These are phyloP conservation scores for Conus betulinus DNA, from an alignment of 1,140 invertebrate species.

Conservation along the genomic window DNA sequence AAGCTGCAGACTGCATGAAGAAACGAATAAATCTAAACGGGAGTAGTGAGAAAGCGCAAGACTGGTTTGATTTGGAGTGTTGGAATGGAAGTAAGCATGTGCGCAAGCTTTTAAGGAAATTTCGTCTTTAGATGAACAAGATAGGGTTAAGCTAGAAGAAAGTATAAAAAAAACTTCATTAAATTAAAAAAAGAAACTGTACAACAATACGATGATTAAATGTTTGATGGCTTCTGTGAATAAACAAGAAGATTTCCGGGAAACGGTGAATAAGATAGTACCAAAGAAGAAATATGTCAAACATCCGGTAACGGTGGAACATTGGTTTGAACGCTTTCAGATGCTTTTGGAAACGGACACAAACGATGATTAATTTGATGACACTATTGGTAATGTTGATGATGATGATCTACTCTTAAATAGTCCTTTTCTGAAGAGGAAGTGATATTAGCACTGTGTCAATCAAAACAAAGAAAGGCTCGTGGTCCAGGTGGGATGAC, in stretches of 20 bases:
- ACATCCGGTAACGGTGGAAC: background rate
- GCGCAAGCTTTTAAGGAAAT: background rate
- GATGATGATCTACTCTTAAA: too few species aligned
- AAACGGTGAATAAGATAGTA: background rate
- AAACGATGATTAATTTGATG: background rate
- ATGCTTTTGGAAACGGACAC: background rate
- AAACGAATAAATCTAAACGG: too few species aligned
- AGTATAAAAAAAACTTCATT: background rate
- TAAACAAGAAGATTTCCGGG: background rate
- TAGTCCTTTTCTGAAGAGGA: too few species aligned
- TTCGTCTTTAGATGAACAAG: slow-evolving; percentile 6
- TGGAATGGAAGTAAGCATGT: background rate
- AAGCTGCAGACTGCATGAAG: too few species aligned
- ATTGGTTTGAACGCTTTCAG: background rate
- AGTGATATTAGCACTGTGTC: too few species aligned
- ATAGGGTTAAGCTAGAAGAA: background rate
- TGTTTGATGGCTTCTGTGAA: background rate
- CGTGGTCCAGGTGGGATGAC: too few species aligned
- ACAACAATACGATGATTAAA: background rate
- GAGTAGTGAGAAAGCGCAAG: too few species aligned
- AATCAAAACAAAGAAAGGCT: too few species aligned
- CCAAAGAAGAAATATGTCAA: background rate
- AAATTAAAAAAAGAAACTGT: background rate
- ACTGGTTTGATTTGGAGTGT: slow-evolving; percentile 11
- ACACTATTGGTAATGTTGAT: background rate